Conservation (phyloP, 2,113 vertebrate genomes). For the Nibea albiflora region DNA sequence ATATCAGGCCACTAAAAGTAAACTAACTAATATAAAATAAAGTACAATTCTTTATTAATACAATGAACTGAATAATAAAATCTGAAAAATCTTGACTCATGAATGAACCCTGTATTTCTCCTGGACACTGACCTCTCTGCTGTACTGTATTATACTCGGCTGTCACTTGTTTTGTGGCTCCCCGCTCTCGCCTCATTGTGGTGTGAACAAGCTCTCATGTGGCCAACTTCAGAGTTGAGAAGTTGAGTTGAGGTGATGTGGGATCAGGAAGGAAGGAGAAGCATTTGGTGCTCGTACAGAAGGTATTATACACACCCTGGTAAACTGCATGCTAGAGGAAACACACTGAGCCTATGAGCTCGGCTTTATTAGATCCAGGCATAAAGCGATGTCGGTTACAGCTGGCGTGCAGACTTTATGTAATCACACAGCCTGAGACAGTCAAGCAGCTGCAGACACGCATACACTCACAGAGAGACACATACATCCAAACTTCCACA, state of each 20-base stretch:
- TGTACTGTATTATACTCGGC: neutral
- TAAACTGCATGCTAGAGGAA: constrained; percentile 75
- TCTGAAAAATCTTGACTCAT: neutral
- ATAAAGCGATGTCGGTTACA: constrained; percentile 67
- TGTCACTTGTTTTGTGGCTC: neutral
- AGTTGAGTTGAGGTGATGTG: constrained; percentile 46
- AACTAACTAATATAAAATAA: neutral
- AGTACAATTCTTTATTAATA: neutral
- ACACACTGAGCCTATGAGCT: constrained; percentile 72
- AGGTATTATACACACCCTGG: constrained; percentile 72
- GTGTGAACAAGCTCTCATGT: constrained; percentile 10
- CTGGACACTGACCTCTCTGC: neutral
- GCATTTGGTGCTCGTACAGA: constrained; percentile 65
- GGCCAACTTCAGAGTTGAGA: constrained; percentile 35
- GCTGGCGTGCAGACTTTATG: constrained; percentile 69
- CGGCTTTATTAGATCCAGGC: constrained; percentile 76
- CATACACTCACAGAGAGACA: neutral
- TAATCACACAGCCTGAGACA: constrained; percentile 66
- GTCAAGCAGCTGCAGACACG: constrained; percentile 43
- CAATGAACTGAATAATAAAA: neutral
- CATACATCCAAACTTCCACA: neutral
- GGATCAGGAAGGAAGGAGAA: constrained; percentile 43
- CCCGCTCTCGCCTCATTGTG: neutral
- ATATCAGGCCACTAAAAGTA: no score
- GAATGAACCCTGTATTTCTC: neutral